Conservation (phyloP, 2,888 invertebrate species). For the Chesias legatella region DNA sequence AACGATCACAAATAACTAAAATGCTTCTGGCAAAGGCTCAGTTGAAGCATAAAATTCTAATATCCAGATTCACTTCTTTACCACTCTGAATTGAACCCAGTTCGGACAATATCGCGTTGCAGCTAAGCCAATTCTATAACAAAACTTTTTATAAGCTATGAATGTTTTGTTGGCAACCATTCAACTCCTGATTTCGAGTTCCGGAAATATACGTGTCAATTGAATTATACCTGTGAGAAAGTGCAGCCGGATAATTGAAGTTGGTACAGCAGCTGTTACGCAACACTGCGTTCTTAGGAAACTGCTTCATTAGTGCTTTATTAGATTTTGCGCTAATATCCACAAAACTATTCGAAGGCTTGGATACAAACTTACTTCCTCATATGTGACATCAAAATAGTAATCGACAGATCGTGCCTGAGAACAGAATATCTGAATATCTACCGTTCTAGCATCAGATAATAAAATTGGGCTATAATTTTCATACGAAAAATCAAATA, state of each 20-base stretch:
- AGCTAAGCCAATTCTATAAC: conserved; percentile 8
- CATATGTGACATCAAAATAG: too few species aligned
- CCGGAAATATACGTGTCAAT: conserved; percentile 2
- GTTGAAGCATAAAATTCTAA: conserved; percentile 8
- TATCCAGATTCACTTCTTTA: conserved; percentile 9
- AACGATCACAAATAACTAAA: conserved; percentile 4
- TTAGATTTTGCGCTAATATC: neutral
- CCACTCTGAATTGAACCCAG: conserved; percentile 10
- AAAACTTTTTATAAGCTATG: conserved; percentile 10
- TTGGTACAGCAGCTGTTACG: too few species aligned
- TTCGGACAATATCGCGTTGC: conserved; percentile 10
- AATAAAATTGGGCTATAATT: too few species aligned
- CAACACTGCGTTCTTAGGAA: too few species aligned
- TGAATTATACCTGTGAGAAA: conserved; percentile 1
- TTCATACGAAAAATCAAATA: too few species aligned
- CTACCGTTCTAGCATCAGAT: too few species aligned
- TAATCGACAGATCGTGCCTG: too few species aligned
- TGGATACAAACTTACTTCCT: too few species aligned
- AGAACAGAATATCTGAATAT: too few species aligned
- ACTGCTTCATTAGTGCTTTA: neutral
- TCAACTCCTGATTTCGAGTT: conserved; percentile 4
- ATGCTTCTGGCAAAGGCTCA: conserved; percentile 12
- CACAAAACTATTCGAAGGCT: neutral
- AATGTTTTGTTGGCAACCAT: conserved; percentile 16
- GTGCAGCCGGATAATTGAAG: neutral